Conservation (phyloP, 2,888 invertebrate genomes). For the Dryomyza anilis region DNA sequence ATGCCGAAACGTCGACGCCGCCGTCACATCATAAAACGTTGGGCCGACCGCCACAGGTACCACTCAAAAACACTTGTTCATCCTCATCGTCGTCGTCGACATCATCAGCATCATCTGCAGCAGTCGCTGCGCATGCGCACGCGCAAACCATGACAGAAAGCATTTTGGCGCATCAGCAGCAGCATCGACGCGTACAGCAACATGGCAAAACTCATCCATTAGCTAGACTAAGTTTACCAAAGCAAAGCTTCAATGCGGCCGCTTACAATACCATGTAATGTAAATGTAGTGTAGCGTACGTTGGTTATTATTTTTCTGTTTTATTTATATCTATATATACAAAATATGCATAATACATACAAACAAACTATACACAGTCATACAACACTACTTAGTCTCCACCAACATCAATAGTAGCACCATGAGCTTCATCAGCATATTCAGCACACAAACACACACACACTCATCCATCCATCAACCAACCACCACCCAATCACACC, state of each 20-base stretch:
- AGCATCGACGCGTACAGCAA: conserved; percentile 78
- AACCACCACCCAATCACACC: too few relatives aligned
- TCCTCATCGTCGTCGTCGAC: conserved; percentile 35
- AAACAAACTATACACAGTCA: too few relatives aligned
- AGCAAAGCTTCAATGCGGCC: conserved; percentile 74
- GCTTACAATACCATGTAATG: conserved; percentile 93
- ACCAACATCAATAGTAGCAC: too few relatives aligned
- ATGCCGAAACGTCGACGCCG: conserved; percentile 12
- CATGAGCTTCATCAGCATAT: too few relatives aligned
- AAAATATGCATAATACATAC: too few relatives aligned
- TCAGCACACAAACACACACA: too few relatives aligned
- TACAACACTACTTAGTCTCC: too few relatives aligned
- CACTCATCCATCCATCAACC: too few relatives aligned
- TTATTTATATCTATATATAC: conserved; percentile 32
- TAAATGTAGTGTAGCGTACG: conserved; percentile 34
- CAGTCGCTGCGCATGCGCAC: too few relatives aligned
- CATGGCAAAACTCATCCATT: conserved; percentile 93
- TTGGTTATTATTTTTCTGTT: conserved; percentile 34
- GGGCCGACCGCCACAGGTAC: conserved; percentile 62
- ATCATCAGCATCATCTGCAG: conserved; percentile 31
- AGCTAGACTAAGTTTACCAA: conserved; percentile 80
- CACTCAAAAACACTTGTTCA: conserved; percentile 35
- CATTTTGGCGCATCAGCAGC: conserved; percentile 45
- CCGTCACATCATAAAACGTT: conserved; percentile 40
- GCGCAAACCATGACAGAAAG: conserved; percentile 43